Evolutionary conservation across 1,140 invertebrate species (phyloP).

Genomic region (Papilio polytes): DNA sequence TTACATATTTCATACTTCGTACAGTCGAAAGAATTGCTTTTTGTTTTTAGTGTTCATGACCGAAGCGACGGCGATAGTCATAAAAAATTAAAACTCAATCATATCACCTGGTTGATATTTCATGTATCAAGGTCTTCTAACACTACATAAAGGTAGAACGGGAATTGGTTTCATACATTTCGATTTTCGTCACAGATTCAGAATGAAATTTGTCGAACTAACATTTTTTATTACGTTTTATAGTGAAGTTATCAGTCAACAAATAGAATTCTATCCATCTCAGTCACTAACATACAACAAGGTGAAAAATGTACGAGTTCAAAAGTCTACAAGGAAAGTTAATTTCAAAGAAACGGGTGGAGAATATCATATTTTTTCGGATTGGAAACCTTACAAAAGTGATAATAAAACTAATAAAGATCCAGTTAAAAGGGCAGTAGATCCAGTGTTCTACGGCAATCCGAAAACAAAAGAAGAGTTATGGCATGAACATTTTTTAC

Average conservation of each 20-base stretch:
- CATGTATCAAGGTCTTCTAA: constrained; percentile 54
- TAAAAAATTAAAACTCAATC: constrained; percentile 81
- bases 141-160: constrained; percentile 55
- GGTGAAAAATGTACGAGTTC: neutral
- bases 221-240: neutral
- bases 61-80: constrained; percentile 48
- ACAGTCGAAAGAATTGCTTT: neutral
- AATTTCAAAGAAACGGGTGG: neutral
- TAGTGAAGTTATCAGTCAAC: constrained; percentile 44
- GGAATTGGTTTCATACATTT: constrained; percentile 18
- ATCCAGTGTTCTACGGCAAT: constrained; percentile 82
- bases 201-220: constrained; percentile 1
- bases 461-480: constrained; percentile 84
- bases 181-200: constrained; percentile 21
- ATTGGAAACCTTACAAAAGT: neutral
- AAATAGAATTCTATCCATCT: constrained; percentile 64
- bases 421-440: constrained; percentile 64
- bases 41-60: constrained; percentile 49
- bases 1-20: neutral
- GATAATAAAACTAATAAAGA: constrained; percentile 34
- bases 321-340: neutral
- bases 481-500: constrained; percentile 80
- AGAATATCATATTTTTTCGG: neutral
- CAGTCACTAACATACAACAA: constrained; percentile 36
- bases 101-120: constrained; percentile 79